A percentile compares a stretch with the other conserved stretches of the same genome.
Conservation (phyloP, 2,113 vertebrate genomes). For the Sorex fumeus region DNA sequence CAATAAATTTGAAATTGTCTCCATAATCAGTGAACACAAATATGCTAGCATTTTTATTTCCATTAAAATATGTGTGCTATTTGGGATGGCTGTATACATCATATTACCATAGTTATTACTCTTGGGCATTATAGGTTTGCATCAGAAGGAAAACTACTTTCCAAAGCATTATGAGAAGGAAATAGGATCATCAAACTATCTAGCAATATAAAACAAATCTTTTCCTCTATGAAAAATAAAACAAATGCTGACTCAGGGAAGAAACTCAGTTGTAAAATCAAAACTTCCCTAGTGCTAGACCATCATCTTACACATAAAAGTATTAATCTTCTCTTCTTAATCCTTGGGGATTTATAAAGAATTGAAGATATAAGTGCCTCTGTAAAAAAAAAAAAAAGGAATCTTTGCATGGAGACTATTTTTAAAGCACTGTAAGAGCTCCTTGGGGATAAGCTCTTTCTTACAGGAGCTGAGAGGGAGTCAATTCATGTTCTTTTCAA, state of each 20-base stretch:
- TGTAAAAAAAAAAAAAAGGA: constrained; percentile 79
- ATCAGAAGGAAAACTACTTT: constrained; percentile 75
- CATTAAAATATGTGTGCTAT: neutral
- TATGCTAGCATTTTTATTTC: constrained; percentile 52
- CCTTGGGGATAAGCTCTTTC: constrained; percentile 73
- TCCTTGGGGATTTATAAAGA: constrained; percentile 81
- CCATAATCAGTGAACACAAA: neutral
- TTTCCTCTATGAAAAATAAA: constrained; percentile 82
- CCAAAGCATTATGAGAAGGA: constrained; percentile 66
- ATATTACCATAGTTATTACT: constrained; percentile 57
- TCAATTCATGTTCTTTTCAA: constrained; percentile 76
- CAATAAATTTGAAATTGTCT: neutral
- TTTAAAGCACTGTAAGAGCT: constrained; percentile 77
- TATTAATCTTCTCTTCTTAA: constrained; percentile 80
- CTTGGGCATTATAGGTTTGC: neutral
- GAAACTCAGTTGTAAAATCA: constrained; percentile 81
- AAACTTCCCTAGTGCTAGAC: constrained; percentile 75
- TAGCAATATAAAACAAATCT: constrained; percentile 79
- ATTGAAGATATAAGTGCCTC: constrained; percentile 73
- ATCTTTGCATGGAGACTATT: constrained; percentile 77
- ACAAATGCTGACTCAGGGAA: constrained; percentile 75
- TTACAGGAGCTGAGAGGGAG: constrained; percentile 60
- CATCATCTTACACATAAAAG: constrained; percentile 78
- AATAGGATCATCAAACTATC: constrained; percentile 67
- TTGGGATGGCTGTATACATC: neutral